Evolutionary conservation across 2,888 invertebrate species (phyloP).

Genomic region (Leptinotarsa tumamoca): DNA sequence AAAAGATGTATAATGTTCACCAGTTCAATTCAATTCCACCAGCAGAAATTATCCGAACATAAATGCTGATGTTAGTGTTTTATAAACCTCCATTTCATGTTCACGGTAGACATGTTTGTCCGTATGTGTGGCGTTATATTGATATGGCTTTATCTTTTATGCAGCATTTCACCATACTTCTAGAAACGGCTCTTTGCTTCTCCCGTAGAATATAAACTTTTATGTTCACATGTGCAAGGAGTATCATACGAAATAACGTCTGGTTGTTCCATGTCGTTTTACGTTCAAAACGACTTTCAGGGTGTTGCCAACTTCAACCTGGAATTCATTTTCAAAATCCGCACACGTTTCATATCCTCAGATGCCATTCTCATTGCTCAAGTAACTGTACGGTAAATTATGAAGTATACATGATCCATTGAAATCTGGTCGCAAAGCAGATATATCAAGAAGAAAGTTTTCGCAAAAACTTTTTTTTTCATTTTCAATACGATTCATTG

Average conservation of each 20-base stretch:
- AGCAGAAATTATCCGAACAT: too few species aligned
- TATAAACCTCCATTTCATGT: background rate
- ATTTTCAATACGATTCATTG: too few species aligned
- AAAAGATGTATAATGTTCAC: too few species aligned
- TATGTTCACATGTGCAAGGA: background rate
- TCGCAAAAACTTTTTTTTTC: too few species aligned
- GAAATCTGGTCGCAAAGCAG: too few species aligned
- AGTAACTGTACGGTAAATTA: too few species aligned
- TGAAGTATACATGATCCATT: too few species aligned
- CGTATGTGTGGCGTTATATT: background rate
- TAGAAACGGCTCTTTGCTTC: background rate
- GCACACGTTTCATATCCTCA: too few species aligned
- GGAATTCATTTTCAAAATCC: too few species aligned
- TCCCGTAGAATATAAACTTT: background rate
- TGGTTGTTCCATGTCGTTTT: background rate
- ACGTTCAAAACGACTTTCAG: background rate
- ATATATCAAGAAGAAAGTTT: too few species aligned
- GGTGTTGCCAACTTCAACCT: background rate
- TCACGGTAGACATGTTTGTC: background rate
- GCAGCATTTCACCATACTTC: background rate
- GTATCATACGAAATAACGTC: background rate
- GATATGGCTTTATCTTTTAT: constrained; percentile 3
- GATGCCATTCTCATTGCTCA: too few species aligned
- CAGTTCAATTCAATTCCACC: too few species aligned
- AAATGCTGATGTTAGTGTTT: background rate